Percentiles rank a stretch among this genome's conserved stretches.
Evolutionary conservation across 2,113 vertebrate genomes (phyloP).

Genomic region (Fulica atra): DNA sequence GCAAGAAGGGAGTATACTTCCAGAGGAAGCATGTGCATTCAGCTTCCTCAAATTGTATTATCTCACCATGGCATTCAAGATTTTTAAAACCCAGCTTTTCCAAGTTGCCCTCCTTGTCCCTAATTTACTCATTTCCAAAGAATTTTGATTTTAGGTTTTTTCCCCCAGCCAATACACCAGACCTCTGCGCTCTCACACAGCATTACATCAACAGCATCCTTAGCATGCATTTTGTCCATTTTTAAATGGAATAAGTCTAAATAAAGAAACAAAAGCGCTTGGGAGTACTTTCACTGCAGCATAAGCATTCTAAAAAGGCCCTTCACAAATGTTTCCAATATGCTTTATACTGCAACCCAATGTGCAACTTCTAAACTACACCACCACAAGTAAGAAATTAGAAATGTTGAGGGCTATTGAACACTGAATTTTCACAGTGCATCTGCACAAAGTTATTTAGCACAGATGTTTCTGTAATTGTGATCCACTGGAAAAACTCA

Average conservation of each 20-base stretch:
- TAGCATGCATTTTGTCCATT: constrained; percentile 28
- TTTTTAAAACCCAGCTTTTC: not conserved
- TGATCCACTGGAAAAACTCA: constrained; percentile 45
- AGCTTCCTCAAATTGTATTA: not conserved
- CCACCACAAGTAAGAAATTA: constrained; percentile 70
- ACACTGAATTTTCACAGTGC: constrained; percentile 29
- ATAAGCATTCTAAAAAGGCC: constrained; percentile 61
- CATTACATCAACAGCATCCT: not conserved
- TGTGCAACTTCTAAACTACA: constrained; percentile 57
- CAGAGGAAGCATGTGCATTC: not conserved
- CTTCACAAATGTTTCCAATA: constrained; percentile 62
- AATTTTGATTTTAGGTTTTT: not conserved
- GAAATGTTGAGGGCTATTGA: constrained; percentile 73
- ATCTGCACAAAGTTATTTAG: constrained; percentile 51
- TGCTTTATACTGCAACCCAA: constrained; percentile 59
- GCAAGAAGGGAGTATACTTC: not conserved
- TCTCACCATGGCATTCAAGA: not conserved
- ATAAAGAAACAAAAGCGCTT: constrained; percentile 58
- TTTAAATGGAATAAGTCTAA: constrained; percentile 49
- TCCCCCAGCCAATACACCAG: not conserved
- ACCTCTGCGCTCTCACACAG: not conserved
- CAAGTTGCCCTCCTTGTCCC: not conserved
- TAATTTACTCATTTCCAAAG: not conserved
- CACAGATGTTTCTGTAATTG: constrained; percentile 55
- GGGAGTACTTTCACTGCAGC: constrained; percentile 53